A percentile compares a stretch with the other conserved stretches of the same genome.
These are phyloP conservation scores for Excalfactoria chinensis DNA, from an alignment of 2,113 vertebrate species.

Conservation along the genomic window DNA sequence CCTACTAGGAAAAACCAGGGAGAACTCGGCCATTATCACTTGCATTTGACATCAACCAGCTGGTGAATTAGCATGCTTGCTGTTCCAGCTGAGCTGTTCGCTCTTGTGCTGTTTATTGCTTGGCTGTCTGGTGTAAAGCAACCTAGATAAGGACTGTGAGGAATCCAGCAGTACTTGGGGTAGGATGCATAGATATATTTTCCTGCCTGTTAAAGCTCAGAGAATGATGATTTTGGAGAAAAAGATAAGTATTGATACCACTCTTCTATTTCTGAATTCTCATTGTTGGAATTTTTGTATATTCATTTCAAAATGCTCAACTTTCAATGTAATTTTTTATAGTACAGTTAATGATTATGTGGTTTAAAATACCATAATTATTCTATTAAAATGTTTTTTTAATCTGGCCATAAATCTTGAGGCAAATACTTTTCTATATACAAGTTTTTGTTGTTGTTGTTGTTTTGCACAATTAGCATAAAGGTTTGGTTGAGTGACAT, in stretches of 20 bases:
- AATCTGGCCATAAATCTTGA: neutral
- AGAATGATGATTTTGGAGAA: neutral
- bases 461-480: neutral
- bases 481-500: neutral
- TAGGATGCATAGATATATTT: neutral
- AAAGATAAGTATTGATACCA: neutral
- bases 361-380: neutral
- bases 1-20: neutral
- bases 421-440: neutral
- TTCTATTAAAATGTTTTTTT: neutral
- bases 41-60: neutral
- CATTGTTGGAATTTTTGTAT: neutral
- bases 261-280: neutral
- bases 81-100: neutral
- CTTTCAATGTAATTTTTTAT: neutral
- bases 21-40: neutral
- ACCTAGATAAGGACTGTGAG: neutral
- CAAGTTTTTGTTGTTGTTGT: too few species aligned
- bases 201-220: neutral
- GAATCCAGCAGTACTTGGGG: neutral
- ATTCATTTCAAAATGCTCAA: neutral
- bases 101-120: neutral
- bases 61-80: neutral
- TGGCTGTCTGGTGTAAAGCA: neutral
- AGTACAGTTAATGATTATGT: neutral